A percentile compares a stretch with the other conserved stretches of the same genome.
Conservation (phyloP, 2,113 vertebrate genomes). For the Tricholaema leucomelas region DNA sequence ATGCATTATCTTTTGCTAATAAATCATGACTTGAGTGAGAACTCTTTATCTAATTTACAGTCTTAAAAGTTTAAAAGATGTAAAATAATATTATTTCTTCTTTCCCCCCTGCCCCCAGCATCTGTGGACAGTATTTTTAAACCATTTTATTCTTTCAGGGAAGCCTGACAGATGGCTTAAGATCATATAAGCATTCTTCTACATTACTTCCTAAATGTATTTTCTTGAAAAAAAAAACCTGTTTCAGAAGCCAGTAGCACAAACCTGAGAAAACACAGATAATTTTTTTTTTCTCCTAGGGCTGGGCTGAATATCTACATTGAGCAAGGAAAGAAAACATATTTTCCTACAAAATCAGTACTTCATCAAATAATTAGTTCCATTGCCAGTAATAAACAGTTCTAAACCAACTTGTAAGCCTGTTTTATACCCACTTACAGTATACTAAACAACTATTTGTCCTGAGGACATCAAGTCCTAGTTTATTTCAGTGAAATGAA, state of each 20-base stretch:
- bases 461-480: background rate
- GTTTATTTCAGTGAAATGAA: background rate
- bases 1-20: conserved; percentile 50
- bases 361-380: background rate
- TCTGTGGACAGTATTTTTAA: conserved; percentile 44
- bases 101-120: background rate
- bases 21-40: conserved; percentile 65
- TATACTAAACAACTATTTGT: background rate
- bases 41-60: conserved; percentile 58
- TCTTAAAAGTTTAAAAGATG: conserved; percentile 57
- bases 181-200: conserved; percentile 13
- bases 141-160: conserved; percentile 20
- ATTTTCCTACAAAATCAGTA: background rate
- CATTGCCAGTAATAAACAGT: background rate
- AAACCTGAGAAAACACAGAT: background rate
- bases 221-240: background rate
- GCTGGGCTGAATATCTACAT: background rate
- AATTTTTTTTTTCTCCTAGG: background rate
- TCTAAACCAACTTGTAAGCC: background rate
- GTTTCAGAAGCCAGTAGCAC: background rate
- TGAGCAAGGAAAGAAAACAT: background rate
- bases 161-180: conserved; percentile 12
- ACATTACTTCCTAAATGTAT: background rate
- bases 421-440: background rate
- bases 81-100: conserved; percentile 55